phyloP scores from a whole-genome alignment of 2,797 vertebrate species.

The Myotis planiceps region DNA sequence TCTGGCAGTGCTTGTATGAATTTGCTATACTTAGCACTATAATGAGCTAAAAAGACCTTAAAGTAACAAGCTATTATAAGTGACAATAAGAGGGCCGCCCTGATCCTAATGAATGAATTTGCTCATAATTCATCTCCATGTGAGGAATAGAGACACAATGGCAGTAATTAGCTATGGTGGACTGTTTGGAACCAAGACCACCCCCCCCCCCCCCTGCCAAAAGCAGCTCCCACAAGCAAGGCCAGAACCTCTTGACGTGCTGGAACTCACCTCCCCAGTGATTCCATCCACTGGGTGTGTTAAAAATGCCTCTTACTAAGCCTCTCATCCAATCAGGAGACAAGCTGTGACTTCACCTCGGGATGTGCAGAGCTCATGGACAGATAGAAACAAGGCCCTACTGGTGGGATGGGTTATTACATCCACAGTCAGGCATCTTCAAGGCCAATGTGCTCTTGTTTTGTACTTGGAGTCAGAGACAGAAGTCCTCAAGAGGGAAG shows the following conservation, averaged over 20 bases:
- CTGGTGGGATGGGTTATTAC: not conserved
- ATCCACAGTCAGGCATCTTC: not conserved
- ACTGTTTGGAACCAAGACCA: not conserved
- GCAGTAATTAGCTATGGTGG: not conserved
- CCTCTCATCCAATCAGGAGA: not conserved
- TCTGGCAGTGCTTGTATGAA: not conserved
- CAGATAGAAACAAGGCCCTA: not conserved
- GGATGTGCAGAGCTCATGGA: not conserved
- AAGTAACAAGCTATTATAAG: conserved; percentile 1
- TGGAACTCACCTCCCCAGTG: not conserved
- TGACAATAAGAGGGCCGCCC: not conserved
- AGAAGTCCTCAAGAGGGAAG: not conserved
- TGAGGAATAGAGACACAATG: not conserved
- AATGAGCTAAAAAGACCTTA: conserved; percentile 17
- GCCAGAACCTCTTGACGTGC: not conserved
- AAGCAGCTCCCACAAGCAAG: not conserved
- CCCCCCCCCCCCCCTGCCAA: not conserved
- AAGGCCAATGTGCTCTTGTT: not conserved
- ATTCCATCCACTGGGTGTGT: not conserved
- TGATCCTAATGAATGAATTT: conserved; percentile 6
- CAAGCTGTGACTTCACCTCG: not conserved
- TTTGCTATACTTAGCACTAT: not conserved
- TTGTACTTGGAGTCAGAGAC: not conserved
- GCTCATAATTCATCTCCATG: not conserved
- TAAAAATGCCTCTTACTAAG: not conserved